These are phyloP conservation scores for Loxodonta africana DNA, from an alignment of 2,113 vertebrate species.

Conservation along the genomic window DNA sequence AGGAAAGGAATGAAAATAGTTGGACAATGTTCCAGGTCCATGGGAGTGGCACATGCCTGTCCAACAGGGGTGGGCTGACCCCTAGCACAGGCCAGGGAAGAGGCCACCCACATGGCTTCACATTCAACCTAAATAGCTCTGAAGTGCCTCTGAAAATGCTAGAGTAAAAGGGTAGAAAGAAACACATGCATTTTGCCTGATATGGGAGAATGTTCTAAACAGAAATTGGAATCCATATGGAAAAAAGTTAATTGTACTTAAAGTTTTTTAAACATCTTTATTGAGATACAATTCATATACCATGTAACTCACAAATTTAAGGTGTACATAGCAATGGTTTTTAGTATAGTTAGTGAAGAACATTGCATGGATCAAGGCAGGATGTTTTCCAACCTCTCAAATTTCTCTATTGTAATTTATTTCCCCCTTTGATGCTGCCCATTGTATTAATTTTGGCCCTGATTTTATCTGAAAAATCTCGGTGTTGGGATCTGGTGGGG, in stretches of 20 bases:
- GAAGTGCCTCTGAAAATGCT: constrained; percentile 22
- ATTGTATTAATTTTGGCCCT: not conserved
- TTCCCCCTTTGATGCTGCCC: not conserved
- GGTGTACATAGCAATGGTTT: not conserved
- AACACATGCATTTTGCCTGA: not conserved
- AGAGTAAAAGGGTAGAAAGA: not conserved
- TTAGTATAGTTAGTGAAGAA: not conserved
- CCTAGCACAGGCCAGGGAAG: not conserved
- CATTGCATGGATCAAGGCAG: not conserved
- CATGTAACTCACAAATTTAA: constrained; percentile 21
- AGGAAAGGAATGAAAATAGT: not conserved
- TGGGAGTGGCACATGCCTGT: constrained; percentile 15
- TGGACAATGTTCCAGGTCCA: not conserved
- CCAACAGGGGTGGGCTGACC: constrained; percentile 9
- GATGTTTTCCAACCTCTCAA: not conserved
- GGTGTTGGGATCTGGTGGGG: not conserved
- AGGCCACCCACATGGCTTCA: constrained; percentile 33
- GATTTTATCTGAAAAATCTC: constrained; percentile 39
- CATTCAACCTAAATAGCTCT: not conserved
- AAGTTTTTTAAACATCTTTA: not conserved
- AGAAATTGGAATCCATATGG: not conserved
- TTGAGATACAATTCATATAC: constrained; percentile 19
- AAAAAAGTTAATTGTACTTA: constrained; percentile 16
- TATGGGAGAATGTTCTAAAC: constrained; percentile 39
- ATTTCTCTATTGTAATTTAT: not conserved